Conservation (phyloP, 2,113 vertebrate genomes). For the Equus przewalskii region DNA sequence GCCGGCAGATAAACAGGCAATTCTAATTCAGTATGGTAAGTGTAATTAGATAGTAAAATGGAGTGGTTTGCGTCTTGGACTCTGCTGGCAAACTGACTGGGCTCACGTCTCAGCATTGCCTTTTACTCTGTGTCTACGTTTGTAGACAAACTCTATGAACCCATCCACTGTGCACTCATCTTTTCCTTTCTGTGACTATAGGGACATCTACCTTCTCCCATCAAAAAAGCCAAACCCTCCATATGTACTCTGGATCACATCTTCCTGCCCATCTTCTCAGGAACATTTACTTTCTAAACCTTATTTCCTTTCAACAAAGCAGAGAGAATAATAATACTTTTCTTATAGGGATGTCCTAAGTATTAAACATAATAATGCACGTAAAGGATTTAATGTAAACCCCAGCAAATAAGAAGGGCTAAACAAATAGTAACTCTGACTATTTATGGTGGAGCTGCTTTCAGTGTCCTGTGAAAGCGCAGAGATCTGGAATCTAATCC, state of each 20-base stretch:
- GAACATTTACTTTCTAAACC: background rate
- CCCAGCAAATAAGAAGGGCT: background rate
- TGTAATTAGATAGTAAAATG: background rate
- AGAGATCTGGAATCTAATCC: background rate
- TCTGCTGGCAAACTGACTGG: background rate
- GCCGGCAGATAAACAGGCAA: background rate
- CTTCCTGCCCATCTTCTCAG: background rate
- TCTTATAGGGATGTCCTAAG: background rate
- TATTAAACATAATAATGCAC: background rate
- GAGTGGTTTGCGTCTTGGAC: background rate
- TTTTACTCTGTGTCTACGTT: background rate
- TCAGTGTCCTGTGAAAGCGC: background rate
- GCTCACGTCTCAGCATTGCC: background rate
- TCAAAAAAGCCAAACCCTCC: background rate
- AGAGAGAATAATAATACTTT: background rate
- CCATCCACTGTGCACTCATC: background rate
- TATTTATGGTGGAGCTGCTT: background rate
- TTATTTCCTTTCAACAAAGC: background rate
- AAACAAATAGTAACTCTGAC: background rate
- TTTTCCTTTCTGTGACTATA: background rate
- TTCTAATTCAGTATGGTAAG: background rate
- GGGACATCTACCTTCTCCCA: background rate
- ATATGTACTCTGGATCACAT: background rate
- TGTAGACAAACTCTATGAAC: background rate
- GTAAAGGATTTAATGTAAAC: background rate